Evolutionary conservation across 2,888 invertebrate genomes (phyloP).

Genomic region (Embidobia sp.): DNA sequence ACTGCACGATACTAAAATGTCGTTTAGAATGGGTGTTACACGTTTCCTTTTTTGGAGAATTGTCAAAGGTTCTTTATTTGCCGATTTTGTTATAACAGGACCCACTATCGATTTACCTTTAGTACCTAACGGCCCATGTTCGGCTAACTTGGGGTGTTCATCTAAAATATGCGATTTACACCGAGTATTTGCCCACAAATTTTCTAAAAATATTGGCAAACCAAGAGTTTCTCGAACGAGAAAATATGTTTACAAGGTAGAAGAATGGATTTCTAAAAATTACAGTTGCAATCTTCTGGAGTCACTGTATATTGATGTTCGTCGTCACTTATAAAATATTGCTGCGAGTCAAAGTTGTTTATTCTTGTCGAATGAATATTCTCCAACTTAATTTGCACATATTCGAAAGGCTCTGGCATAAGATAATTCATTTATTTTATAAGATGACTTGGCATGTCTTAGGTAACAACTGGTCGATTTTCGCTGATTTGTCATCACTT

Average conservation of each 20-base stretch:
- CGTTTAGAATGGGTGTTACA: too few relatives aligned
- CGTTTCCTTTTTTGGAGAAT: too few relatives aligned
- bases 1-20: too few relatives aligned
- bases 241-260: constrained; percentile 32
- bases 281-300: constrained; percentile 15
- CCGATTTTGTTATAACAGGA: too few relatives aligned
- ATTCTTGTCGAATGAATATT: background rate
- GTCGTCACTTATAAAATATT: constrained; percentile 3
- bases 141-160: too few relatives aligned
- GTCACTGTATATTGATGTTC: background rate
- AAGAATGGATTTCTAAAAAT: constrained; percentile 13
- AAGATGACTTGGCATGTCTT: background rate
- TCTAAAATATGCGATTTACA: too few relatives aligned
- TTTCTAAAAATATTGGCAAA: constrained; percentile 3
- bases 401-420: constrained; percentile 21
- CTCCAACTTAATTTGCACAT: background rate
- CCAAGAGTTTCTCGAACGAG: background rate
- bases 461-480: constrained; percentile 3
- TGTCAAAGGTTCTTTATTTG: too few relatives aligned
- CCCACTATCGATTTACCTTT: too few relatives aligned
- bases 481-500: constrained; percentile 17
- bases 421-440: constrained; percentile 13
- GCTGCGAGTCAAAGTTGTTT: background rate
- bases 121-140: too few relatives aligned
- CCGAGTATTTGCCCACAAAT: constrained; percentile 25